A percentile compares a stretch with the other conserved stretches of the same genome.
phyloP scores from a whole-genome alignment of 2,888 invertebrate genomes.

The Leptinotarsa peninsularis region DNA sequence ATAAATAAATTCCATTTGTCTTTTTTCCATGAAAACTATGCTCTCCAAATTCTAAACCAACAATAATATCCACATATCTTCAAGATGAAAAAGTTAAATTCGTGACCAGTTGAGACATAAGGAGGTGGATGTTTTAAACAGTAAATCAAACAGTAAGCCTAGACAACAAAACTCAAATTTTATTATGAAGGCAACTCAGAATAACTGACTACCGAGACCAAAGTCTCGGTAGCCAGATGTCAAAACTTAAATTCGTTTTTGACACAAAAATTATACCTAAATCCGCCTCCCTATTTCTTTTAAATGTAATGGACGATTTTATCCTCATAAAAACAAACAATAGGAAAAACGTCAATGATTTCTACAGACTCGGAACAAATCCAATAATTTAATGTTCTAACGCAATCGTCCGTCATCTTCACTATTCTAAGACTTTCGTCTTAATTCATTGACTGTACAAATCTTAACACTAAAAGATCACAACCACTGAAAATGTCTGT shows the following conservation, averaged over 20 bases:
- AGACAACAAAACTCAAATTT: not conserved
- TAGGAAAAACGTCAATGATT: not conserved
- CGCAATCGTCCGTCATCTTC: conserved; percentile 1
- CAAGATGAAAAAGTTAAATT: not conserved
- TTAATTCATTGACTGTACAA: conserved; percentile 39
- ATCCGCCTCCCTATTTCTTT: not conserved
- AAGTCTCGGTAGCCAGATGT: not conserved
- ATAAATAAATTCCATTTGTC: conserved; percentile 8
- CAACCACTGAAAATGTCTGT: conserved; percentile 45
- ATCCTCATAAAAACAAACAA: not conserved
- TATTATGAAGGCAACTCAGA: not conserved
- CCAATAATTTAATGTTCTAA: conserved; percentile 13
- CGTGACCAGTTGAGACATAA: not conserved
- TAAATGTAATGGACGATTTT: not conserved
- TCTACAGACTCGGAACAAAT: not conserved
- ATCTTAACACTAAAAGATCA: conserved; percentile 44
- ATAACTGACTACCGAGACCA: not conserved
- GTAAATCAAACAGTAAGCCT: not conserved
- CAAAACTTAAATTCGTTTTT: not conserved
- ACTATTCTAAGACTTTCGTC: conserved; percentile 5
- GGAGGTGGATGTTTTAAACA: not conserved
- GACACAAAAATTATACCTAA: not conserved
- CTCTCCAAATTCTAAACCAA: not conserved
- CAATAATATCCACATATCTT: not conserved
- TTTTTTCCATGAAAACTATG: conserved; percentile 5